Evolutionary conservation across 53 echinoderm and acorn worm genomes (phyloP).

Genomic region (Pentamera pediparva): DNA sequence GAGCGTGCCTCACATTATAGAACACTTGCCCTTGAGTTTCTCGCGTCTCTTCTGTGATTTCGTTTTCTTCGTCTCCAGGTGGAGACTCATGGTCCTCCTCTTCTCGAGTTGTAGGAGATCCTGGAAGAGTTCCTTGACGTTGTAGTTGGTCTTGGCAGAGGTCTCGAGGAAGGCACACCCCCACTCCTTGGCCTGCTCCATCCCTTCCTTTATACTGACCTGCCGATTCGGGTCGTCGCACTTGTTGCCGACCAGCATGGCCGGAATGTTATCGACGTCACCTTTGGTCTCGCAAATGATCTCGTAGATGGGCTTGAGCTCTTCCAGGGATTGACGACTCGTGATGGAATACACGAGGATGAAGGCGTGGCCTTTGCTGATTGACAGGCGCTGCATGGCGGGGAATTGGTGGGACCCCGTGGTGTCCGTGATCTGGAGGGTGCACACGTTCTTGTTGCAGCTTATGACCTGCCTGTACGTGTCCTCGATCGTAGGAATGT

Average conservation of each 20-base stretch:
- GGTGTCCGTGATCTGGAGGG: conserved; percentile 96
- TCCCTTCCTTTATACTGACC: conserved; percentile 88
- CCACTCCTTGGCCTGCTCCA: conserved; percentile 90
- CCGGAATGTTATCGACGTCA: conserved; percentile 94
- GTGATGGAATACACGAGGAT: conserved; percentile 98
- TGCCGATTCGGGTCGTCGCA: conserved; percentile 92
- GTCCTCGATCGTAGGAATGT: conserved; percentile 97
- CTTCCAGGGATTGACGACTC: conserved; percentile 93
- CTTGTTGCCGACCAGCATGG: conserved; percentile 97
- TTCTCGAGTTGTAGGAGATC: conserved; percentile 95
- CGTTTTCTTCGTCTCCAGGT: conserved; percentile 96
- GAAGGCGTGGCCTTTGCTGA: conserved; percentile 98
- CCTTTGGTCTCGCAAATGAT: conserved; percentile 97
- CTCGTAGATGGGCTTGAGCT: conserved; percentile 94
- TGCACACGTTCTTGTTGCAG: conserved; percentile 99
- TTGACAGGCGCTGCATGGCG: conserved; percentile 98
- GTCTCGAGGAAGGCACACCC: conserved; percentile 92
- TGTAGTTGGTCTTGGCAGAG: conserved; percentile 98
- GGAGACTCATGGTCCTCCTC: conserved; percentile 93
- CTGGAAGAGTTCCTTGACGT: conserved; percentile 99
- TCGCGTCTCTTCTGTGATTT: conserved; percentile 97
- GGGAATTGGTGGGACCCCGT: conserved; percentile 99
- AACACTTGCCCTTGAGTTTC: conserved; percentile 97
- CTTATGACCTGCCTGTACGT: conserved; percentile 98
- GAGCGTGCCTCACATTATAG: conserved; percentile 81